Evolutionary conservation across 2,113 vertebrate genomes (phyloP).

Genomic region (Zapus hudsonius): DNA sequence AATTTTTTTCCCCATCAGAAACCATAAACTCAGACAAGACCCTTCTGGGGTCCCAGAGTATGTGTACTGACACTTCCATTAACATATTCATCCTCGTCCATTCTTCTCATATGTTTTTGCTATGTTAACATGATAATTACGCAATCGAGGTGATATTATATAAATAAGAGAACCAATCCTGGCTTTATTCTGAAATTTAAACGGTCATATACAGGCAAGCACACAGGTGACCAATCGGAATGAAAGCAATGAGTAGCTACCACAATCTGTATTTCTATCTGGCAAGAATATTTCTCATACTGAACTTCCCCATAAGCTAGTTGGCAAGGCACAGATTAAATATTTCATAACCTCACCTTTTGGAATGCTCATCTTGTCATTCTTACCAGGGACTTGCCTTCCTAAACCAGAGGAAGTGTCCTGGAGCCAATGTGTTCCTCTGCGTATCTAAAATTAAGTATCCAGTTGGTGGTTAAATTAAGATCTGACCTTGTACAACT

Average conservation of each 20-base stretch:
- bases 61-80: background rate
- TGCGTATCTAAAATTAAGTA: constrained; percentile 89
- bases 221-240: constrained; percentile 63
- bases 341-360: constrained; percentile 87
- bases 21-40: background rate
- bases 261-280: constrained; percentile 47
- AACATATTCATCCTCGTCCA: background rate
- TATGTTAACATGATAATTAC: constrained; percentile 40
- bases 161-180: constrained; percentile 75
- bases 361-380: constrained; percentile 84
- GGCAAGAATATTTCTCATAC: constrained; percentile 67
- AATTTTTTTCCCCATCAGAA: constrained; percentile 34
- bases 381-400: constrained; percentile 83
- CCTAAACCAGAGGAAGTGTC: constrained; percentile 82
- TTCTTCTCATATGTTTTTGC: constrained; percentile 6
- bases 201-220: constrained; percentile 51
- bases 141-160: constrained; percentile 67
- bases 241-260: constrained; percentile 61
- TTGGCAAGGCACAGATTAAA: constrained; percentile 73
- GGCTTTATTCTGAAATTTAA: constrained; percentile 71
- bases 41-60: background rate
- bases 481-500: constrained; percentile 88
- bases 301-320: constrained; percentile 70
- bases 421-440: constrained; percentile 83
- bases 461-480: constrained; percentile 89